Conservation (phyloP, 1,140 invertebrate species). For the Proales similis region DNA sequence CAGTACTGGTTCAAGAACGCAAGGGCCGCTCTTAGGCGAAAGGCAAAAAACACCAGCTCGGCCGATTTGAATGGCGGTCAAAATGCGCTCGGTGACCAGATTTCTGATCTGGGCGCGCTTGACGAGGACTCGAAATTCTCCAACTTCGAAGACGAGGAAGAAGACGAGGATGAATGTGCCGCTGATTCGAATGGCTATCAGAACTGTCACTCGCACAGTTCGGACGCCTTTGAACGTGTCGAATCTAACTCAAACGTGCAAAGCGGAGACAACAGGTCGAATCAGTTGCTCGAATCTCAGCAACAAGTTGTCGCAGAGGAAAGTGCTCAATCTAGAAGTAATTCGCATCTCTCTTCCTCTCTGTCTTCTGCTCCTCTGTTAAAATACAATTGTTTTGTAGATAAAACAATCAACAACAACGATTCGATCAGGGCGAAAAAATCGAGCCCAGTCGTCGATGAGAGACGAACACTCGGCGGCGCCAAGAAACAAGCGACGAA, state of each 20-base stretch:
- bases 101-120: not conserved
- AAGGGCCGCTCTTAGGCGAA: conserved; percentile 79
- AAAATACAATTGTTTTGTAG: no score
- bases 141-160: conserved; percentile 24
- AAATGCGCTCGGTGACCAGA: conserved; percentile 23
- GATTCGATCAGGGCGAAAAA: not conserved
- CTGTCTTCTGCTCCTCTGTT: no score
- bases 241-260: no score
- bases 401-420: not conserved
- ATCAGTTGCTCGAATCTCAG: no score
- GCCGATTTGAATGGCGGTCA: conserved; percentile 35
- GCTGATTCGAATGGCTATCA: conserved; percentile 13
- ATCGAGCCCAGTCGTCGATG: not conserved
- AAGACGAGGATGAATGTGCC: conserved; percentile 30
- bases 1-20: conserved; percentile 99
- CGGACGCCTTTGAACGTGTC: no score
- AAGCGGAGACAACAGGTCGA: no score
- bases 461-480: no score
- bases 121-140: conserved; percentile 37
- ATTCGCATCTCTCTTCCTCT: no score
- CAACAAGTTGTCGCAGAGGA: no score
- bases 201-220: conserved; percentile 24
- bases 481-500: no score
- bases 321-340: no score
- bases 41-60: conserved; percentile 1